These are phyloP conservation scores for Bagarius yarrelli DNA, from an alignment of 2,113 vertebrate genomes.

Conservation along the genomic window DNA sequence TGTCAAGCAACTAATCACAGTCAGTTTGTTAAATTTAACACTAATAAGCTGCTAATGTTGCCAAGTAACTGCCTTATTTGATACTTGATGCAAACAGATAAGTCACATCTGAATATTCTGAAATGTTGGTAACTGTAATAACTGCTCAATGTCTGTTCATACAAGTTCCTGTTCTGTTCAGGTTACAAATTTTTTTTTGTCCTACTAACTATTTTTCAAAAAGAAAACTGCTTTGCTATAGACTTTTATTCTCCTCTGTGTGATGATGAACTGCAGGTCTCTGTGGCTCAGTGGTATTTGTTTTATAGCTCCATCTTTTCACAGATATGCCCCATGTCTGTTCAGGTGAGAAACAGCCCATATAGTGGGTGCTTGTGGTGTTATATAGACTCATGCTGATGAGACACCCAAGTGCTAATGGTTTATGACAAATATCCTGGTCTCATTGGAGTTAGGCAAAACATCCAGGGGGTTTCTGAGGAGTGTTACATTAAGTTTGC, in stretches of 20 bases:
- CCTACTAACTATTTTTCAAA: neutral
- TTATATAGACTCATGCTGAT: conserved; percentile 17
- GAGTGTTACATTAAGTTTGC: conserved; percentile 23
- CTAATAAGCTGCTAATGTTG: neutral
- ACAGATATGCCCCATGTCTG: conserved; percentile 24
- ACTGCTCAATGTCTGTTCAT: neutral
- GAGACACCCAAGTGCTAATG: conserved; percentile 37
- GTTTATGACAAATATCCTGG: conserved; percentile 35
- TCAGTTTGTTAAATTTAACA: neutral
- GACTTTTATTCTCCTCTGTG: conserved; percentile 13
- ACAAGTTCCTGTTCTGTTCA: neutral
- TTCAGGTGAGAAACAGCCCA: conserved; percentile 40
- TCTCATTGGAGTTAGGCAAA: conserved; percentile 14
- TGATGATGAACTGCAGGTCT: conserved; percentile 32
- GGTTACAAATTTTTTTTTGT: neutral
- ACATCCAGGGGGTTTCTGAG: conserved; percentile 19
- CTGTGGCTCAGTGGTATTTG: conserved; percentile 37
- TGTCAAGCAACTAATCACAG: no score
- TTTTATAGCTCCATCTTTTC: conserved; percentile 32
- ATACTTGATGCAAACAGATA: neutral
- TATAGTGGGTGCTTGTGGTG: conserved; percentile 39
- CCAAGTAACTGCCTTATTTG: neutral
- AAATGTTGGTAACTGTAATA: neutral
- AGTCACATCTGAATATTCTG: neutral
- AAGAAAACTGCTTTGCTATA: neutral